phyloP scores from a whole-genome alignment of 2,888 invertebrate species.

The Agrilus mali region DNA sequence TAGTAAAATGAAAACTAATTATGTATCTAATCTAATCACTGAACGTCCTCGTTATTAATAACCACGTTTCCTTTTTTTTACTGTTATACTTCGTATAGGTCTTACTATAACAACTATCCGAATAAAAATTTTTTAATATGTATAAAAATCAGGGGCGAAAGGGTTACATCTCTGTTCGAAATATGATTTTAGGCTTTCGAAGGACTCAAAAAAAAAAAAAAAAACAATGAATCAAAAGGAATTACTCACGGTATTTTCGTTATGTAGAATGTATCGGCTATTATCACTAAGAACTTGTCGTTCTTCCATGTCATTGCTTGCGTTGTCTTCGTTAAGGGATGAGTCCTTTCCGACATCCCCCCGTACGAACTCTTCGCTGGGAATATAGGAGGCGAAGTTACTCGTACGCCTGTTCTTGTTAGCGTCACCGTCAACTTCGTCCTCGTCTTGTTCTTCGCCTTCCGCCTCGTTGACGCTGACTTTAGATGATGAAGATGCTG shows the following conservation, averaged over 20 bases:
- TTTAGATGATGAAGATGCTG: constrained; percentile 1
- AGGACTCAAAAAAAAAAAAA: no score
- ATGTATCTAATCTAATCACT: no score
- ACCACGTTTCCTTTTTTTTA: no score
- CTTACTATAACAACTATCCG: no score
- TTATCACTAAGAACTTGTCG: constrained; percentile 8
- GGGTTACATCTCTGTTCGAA: no score
- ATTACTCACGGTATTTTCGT: constrained; percentile 11
- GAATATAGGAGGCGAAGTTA: constrained; percentile 49
- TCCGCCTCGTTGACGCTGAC: not conserved
- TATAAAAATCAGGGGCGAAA: no score
- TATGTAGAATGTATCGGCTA: constrained; percentile 8
- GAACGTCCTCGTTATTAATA: no score
- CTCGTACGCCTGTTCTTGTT: constrained; percentile 36
- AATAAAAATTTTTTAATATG: no score
- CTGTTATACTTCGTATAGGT: no score
- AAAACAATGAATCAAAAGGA: no score
- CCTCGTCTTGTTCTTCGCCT: not conserved
- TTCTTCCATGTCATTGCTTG: constrained; percentile 11
- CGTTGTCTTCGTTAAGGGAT: not conserved
- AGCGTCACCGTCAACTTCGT: not conserved
- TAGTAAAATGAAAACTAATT: no score
- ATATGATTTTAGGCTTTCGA: no score
- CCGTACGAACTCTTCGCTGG: constrained; percentile 33
- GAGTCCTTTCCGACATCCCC: constrained; percentile 25